phyloP scores from a whole-genome alignment of 2,888 invertebrate genomes.

The Caenorhabditis sp. region DNA sequence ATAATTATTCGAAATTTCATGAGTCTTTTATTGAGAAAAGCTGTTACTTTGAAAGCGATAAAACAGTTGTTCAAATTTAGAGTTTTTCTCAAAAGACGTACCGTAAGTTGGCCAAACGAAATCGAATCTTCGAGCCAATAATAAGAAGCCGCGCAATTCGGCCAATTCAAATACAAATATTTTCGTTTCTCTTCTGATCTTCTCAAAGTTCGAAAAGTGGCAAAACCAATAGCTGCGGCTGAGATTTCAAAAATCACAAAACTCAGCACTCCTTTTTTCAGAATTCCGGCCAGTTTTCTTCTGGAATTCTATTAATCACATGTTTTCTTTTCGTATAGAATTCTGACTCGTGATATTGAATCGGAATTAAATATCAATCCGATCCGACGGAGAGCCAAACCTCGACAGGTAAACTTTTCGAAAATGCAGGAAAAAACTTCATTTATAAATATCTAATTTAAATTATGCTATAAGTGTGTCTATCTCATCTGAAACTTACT shows the following conservation, averaged over 20 bases:
- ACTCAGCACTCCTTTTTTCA: slow-evolving; percentile 45
- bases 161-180: slow-evolving; percentile 49
- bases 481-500: slow-evolving; percentile 3
- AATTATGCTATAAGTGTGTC: slow-evolving; percentile 13
- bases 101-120: slow-evolving; percentile 53
- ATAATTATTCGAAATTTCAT: too few relatives aligned
- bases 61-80: too few relatives aligned
- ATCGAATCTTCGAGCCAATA: slow-evolving; percentile 57
- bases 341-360: too few relatives aligned
- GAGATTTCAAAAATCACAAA: slow-evolving; percentile 49
- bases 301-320: neutral
- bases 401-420: neutral
- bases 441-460: neutral
- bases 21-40: too few relatives aligned
- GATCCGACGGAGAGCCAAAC: neutral
- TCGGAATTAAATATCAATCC: too few relatives aligned
- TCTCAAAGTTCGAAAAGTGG: slow-evolving; percentile 32
- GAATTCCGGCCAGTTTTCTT: slow-evolving; percentile 44
- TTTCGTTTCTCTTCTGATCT: slow-evolving; percentile 46
- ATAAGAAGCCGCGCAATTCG: slow-evolving; percentile 40
- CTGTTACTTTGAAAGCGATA: too few relatives aligned
- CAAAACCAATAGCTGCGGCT: slow-evolving; percentile 33
- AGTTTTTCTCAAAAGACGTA: too few relatives aligned
- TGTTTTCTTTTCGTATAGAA: neutral
- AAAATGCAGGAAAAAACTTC: neutral